phyloP scores from a whole-genome alignment of 2,888 invertebrate genomes.

The Lasioglossum zephyrum region DNA sequence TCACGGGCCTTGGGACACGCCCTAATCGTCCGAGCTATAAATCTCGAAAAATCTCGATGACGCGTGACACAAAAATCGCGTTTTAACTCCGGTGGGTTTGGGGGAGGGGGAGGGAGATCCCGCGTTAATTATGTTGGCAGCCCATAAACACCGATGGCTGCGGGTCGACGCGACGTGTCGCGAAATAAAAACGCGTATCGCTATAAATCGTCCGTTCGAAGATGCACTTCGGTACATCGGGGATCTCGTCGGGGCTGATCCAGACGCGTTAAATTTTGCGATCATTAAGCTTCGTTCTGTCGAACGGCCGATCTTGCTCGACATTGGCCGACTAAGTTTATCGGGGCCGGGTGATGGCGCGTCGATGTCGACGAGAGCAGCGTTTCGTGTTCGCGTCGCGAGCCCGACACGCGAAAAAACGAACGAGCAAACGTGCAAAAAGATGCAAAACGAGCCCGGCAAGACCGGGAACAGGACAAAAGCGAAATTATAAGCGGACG shows the following conservation, averaged over 20 bases:
- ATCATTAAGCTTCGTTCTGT: constrained; percentile 58
- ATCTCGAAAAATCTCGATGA: not conserved
- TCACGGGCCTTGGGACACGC: not conserved
- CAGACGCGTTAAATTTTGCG: constrained; percentile 56
- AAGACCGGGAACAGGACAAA: constrained; percentile 26
- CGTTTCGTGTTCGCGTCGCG: constrained; percentile 46
- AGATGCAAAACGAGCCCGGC: constrained; percentile 26
- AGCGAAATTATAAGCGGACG: constrained; percentile 40
- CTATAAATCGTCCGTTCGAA: constrained; percentile 40
- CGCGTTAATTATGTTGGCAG: constrained; percentile 12
- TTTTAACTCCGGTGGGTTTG: not conserved
- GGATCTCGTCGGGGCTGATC: constrained; percentile 22
- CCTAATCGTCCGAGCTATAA: not conserved
- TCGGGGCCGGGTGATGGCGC: constrained; percentile 54
- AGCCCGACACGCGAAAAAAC: constrained; percentile 51
- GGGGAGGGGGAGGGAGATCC: not conserved
- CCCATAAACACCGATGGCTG: not conserved
- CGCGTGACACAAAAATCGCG: not conserved
- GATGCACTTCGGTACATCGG: constrained; percentile 30
- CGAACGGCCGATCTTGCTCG: constrained; percentile 41
- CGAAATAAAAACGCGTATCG: constrained; percentile 18
- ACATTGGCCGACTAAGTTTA: constrained; percentile 65
- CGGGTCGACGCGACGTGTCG: not conserved
- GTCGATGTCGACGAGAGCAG: constrained; percentile 63
- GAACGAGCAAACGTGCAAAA: constrained; percentile 39